Conservation (phyloP, 2,888 invertebrate genomes). For the Melangyna quadrimaculata region DNA sequence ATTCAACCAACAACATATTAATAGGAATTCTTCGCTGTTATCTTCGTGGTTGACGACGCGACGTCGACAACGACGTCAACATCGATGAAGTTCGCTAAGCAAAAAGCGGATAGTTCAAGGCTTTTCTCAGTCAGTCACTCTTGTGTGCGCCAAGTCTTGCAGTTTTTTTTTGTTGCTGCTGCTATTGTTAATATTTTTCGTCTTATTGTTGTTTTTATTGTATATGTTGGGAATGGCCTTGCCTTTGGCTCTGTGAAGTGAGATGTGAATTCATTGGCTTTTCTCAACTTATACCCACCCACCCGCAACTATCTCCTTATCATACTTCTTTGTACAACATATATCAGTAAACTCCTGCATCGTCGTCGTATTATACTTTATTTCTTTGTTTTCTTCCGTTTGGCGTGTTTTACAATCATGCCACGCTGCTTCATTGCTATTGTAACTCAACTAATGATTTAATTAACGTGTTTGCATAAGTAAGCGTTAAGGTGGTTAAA, state of each 20-base stretch:
- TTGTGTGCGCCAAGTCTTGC: constrained; percentile 17
- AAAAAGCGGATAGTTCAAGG: constrained; percentile 62
- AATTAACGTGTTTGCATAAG: constrained; percentile 63
- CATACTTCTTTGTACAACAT: too few relatives aligned
- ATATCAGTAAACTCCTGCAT: not conserved
- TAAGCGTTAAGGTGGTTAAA: constrained; percentile 30
- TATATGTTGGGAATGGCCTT: constrained; percentile 37
- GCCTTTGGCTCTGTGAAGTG: constrained; percentile 45
- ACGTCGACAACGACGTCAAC: not conserved
- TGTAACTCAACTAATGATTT: constrained; percentile 43
- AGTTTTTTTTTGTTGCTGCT: constrained; percentile 28
- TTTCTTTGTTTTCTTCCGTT: constrained; percentile 33
- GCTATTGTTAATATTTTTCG: constrained; percentile 21
- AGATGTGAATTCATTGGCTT: constrained; percentile 51
- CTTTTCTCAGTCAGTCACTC: constrained; percentile 44
- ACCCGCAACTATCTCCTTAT: not conserved
- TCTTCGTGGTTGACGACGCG: not conserved
- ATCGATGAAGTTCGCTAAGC: not conserved
- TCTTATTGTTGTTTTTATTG: constrained; percentile 12
- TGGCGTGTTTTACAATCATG: constrained; percentile 21
- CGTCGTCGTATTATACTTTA: not conserved
- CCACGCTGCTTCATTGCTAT: not conserved
- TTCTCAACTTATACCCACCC: not conserved
- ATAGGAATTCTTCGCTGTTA: constrained; percentile 1
- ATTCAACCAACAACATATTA: not conserved